These are phyloP conservation scores for Drosophila subsilvestris DNA, from an alignment of 2,888 invertebrate species.

Conservation along the genomic window DNA sequence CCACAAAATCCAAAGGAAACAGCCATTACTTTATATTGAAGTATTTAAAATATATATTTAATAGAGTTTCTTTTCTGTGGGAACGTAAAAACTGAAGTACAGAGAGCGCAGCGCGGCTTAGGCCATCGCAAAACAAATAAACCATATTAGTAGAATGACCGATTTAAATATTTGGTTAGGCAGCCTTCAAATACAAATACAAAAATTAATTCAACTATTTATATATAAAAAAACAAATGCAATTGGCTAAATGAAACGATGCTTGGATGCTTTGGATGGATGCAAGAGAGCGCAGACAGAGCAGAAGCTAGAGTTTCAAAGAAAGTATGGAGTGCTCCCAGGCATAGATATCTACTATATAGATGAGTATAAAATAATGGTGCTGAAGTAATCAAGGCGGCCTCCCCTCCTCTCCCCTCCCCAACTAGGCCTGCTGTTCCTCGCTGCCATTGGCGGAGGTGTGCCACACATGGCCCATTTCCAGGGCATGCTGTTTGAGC, in stretches of 20 bases:
- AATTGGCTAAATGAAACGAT: constrained; percentile 57
- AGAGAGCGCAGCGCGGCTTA: constrained; percentile 28
- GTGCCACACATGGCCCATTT: constrained; percentile 77
- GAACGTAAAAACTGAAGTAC: constrained; percentile 48
- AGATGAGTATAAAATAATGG: constrained; percentile 17
- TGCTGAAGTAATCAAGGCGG: background rate
- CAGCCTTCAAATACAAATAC: constrained; percentile 10
- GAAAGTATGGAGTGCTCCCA: background rate
- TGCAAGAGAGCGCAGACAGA: constrained; percentile 15
- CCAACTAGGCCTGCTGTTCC: constrained; percentile 59
- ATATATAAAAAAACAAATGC: constrained; percentile 54
- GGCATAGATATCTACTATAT: constrained; percentile 2
- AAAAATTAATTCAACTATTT: constrained; percentile 13
- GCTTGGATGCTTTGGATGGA: constrained; percentile 10
- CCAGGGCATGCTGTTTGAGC: constrained; percentile 82
- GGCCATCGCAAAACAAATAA: constrained; percentile 1
- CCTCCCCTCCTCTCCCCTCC: too few species aligned
- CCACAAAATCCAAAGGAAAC: background rate
- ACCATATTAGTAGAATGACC: constrained; percentile 4
- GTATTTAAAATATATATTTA: constrained; percentile 19
- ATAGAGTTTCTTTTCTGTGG: constrained; percentile 11
- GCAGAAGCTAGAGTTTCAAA: background rate
- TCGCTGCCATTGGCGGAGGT: constrained; percentile 55
- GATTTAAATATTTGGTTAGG: constrained; percentile 7
- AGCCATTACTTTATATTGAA: background rate